These are phyloP conservation scores for Eulacestoma nigropectus DNA, from an alignment of 2,113 vertebrate species.

Conservation along the genomic window DNA sequence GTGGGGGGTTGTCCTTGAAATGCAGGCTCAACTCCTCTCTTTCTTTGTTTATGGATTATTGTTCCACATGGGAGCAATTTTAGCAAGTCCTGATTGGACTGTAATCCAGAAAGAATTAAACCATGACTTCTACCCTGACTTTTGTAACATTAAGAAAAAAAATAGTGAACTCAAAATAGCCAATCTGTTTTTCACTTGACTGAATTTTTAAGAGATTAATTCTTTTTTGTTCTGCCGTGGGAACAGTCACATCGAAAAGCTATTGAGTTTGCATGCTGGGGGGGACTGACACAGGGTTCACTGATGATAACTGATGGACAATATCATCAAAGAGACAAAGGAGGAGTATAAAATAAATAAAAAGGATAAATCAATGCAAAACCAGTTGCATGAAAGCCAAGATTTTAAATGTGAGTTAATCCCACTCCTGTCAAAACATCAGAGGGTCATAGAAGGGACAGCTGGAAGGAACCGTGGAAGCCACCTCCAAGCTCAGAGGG, in stretches of 20 bases:
- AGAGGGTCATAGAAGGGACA: too few species aligned
- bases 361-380: neutral
- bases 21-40: neutral
- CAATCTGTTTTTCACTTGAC: neutral
- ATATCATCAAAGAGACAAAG: neutral
- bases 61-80: conserved; percentile 4
- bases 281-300: neutral
- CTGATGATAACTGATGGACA: neutral
- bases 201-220: conserved; percentile 19
- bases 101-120: conserved; percentile 30
- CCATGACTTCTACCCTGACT: neutral
- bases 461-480: neutral
- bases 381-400: fast-evolving
- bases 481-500: neutral
- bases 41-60: conserved; percentile 32
- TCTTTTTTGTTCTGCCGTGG: neutral
- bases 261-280: neutral
- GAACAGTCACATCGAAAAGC: neutral
- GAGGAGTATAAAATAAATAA: neutral
- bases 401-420: neutral
- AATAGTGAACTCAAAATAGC: neutral
- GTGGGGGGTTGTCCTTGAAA: neutral
- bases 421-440: neutral
- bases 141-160: neutral
- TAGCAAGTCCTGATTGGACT: neutral